These are phyloP conservation scores for Drosophila pegasa DNA, from an alignment of 2,888 invertebrate genomes.

Conservation along the genomic window DNA sequence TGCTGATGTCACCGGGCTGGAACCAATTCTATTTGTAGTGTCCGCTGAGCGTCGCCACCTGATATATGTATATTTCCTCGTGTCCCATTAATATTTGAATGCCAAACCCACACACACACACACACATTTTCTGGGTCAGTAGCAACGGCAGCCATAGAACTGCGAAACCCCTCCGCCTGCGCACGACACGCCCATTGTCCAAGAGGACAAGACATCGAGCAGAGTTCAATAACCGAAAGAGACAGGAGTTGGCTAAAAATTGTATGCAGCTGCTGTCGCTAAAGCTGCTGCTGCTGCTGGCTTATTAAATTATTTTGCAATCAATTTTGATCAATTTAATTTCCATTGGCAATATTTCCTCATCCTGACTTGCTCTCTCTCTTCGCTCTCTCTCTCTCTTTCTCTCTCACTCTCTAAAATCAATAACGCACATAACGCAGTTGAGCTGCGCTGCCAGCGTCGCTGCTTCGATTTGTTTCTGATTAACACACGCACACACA, in stretches of 20 bases:
- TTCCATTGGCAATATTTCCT: slow-evolving; percentile 59
- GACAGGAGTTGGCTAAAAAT: slow-evolving; percentile 10
- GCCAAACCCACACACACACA: slow-evolving; percentile 17
- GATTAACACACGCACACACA: slow-evolving; percentile 32
- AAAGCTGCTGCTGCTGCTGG: slow-evolving; percentile 17
- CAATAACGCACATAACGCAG: slow-evolving; percentile 68
- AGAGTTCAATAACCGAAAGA: slow-evolving; percentile 67
- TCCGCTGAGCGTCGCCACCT: slow-evolving; percentile 33
- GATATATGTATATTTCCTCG: slow-evolving; percentile 17
- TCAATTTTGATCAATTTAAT: slow-evolving; percentile 72
- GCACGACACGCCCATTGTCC: slow-evolving; percentile 41
- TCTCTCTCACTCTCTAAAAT: slow-evolving; percentile 47
- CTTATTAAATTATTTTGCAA: slow-evolving; percentile 76
- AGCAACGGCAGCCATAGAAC: slow-evolving; percentile 43
- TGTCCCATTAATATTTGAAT: slow-evolving; percentile 54
- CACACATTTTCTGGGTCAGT: slow-evolving; percentile 72
- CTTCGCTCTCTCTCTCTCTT: neutral
- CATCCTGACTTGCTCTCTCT: slow-evolving; percentile 4
- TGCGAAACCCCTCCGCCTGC: slow-evolving; percentile 13
- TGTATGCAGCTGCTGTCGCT: slow-evolving; percentile 17
- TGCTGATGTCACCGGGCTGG: slow-evolving; percentile 65
- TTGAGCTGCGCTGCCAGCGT: slow-evolving; percentile 20
- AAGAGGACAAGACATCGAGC: slow-evolving; percentile 7
- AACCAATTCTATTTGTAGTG: slow-evolving; percentile 30
- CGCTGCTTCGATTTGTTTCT: slow-evolving; percentile 59